Evolutionary conservation across 2,797 vertebrate genomes (phyloP).

Genomic region (Rhinophrynus dorsalis): DNA sequence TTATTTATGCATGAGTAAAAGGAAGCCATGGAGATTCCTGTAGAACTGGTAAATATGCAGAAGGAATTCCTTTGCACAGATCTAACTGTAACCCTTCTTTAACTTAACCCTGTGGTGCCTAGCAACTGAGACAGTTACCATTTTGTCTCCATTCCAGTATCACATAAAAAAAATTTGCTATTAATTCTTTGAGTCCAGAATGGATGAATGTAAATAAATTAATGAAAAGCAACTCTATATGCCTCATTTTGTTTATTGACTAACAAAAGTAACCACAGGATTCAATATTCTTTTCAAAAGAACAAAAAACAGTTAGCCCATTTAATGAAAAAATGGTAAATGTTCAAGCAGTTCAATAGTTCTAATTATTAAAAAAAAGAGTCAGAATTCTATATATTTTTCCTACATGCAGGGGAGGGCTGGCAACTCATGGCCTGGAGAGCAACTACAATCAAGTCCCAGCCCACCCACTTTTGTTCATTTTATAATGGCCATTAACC

Average conservation of each 20-base stretch:
- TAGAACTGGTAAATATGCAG: neutral
- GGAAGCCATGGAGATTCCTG: neutral
- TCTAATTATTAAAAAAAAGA: constrained; percentile 12
- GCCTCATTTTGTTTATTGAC: too few species aligned
- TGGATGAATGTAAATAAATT: too few species aligned
- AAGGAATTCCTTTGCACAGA: neutral
- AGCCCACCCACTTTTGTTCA: too few species aligned
- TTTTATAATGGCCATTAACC: too few species aligned
- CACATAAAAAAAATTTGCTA: too few species aligned
- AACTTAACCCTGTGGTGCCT: neutral
- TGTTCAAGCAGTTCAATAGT: constrained; percentile 11
- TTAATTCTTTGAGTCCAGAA: too few species aligned
- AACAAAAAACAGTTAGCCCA: constrained; percentile 36
- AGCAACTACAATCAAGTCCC: too few species aligned
- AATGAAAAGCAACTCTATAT: too few species aligned
- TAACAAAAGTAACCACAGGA: neutral
- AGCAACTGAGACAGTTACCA: too few species aligned
- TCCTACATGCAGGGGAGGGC: too few species aligned
- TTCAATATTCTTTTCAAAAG: constrained; percentile 6
- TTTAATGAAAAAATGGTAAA: constrained; percentile 33
- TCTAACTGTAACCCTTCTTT: neutral
- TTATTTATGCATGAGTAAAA: constrained; percentile 24
- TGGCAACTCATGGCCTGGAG: too few species aligned
- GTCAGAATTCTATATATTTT: constrained; percentile 1
- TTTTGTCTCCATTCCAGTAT: too few species aligned